These are phyloP conservation scores for Sicus ferrugineus DNA, from an alignment of 2,888 invertebrate genomes.

Conservation along the genomic window DNA sequence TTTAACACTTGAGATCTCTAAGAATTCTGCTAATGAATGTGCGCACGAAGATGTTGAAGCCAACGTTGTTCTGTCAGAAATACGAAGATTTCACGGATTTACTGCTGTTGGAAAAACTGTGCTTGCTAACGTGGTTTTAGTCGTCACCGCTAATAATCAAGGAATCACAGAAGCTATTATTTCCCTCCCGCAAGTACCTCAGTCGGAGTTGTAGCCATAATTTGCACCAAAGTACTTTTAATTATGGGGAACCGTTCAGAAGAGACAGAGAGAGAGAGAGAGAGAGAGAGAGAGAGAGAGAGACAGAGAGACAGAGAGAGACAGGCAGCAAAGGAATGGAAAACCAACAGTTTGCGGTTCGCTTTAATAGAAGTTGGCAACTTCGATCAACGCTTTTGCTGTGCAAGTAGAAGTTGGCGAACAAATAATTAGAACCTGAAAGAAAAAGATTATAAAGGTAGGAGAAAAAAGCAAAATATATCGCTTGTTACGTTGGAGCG, in stretches of 20 bases:
- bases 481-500: background rate
- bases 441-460: too few species aligned
- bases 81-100: too few species aligned
- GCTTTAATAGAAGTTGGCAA: constrained; percentile 10
- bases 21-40: too few species aligned
- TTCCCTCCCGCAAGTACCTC: background rate
- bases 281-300: background rate
- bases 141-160: too few species aligned
- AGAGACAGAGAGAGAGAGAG: background rate
- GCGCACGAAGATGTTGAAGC: too few species aligned
- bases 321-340: background rate
- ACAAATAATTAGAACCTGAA: constrained; percentile 16
- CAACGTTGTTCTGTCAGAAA: too few species aligned
- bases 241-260: background rate
- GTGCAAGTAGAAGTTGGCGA: background rate
- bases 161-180: too few species aligned
- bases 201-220: background rate
- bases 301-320: background rate
- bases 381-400: constrained; percentile 17
- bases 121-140: too few species aligned
- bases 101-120: too few species aligned
- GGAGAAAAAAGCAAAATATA: background rate
- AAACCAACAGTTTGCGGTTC: background rate
- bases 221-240: constrained; percentile 1
- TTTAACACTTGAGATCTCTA: too few species aligned